These are phyloP conservation scores for Pampusana beccarii DNA, from an alignment of 2,113 vertebrate genomes.

Conservation along the genomic window DNA sequence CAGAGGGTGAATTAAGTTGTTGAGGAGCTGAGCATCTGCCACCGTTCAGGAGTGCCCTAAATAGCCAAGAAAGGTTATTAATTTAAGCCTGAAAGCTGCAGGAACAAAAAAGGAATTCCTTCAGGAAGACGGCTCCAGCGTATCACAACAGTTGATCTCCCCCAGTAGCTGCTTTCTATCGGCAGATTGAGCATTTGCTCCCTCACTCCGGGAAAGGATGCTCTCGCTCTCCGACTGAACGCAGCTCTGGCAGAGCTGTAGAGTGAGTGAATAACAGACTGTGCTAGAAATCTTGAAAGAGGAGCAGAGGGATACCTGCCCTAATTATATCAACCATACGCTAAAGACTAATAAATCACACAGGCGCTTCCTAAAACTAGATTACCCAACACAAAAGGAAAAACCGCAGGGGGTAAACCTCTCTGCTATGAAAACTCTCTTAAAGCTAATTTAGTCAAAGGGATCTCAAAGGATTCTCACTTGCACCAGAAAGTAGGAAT, in stretches of 20 bases:
- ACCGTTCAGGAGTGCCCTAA: slow-evolving; percentile 42
- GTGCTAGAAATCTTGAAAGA: slow-evolving; percentile 66
- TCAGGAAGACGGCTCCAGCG: slow-evolving; percentile 58
- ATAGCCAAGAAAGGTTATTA: slow-evolving; percentile 69
- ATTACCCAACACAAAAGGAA: slow-evolving; percentile 48
- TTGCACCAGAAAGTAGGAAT: neutral
- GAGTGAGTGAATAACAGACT: slow-evolving; percentile 67
- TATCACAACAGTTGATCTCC: slow-evolving; percentile 49
- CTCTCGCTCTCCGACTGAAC: slow-evolving; percentile 46
- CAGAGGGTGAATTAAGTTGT: slow-evolving; percentile 63
- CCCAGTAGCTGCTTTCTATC: slow-evolving; percentile 53
- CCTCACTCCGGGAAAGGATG: slow-evolving; percentile 65
- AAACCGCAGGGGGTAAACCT: slow-evolving; percentile 10
- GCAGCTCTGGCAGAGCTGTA: slow-evolving; percentile 72
- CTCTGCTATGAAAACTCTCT: slow-evolving; percentile 31
- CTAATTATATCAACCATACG: slow-evolving; percentile 59
- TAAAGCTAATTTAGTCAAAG: neutral
- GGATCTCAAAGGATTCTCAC: slow-evolving; percentile 10
- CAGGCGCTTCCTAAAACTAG: slow-evolving; percentile 17
- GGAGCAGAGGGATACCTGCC: slow-evolving; percentile 66
- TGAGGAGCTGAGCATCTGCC: slow-evolving; percentile 55
- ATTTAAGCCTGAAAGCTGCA: slow-evolving; percentile 72
- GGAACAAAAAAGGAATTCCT: slow-evolving; percentile 66
- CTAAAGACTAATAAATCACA: slow-evolving; percentile 67
- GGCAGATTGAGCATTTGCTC: slow-evolving; percentile 59